phyloP scores from a whole-genome alignment of 2,797 vertebrate genomes.

The Cirrhinus molitorella region DNA sequence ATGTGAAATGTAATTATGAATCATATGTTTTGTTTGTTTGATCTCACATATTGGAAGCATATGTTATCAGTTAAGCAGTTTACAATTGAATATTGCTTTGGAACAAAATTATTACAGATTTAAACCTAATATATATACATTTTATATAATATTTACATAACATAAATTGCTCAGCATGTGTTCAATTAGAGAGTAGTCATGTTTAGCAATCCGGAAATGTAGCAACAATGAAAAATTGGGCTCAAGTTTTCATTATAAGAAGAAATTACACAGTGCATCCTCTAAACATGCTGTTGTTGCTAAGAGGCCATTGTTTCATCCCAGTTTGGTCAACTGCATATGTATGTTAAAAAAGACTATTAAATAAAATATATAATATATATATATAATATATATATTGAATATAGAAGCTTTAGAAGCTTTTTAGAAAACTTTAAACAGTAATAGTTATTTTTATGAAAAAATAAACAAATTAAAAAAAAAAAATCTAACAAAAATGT shows the following conservation, averaged over 20 bases:
- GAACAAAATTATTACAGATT: neutral
- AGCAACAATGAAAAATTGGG: neutral
- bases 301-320: neutral
- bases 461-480: neutral
- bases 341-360: neutral
- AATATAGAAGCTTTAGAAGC: too few species aligned
- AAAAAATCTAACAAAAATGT: neutral
- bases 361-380: too few species aligned
- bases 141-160: neutral
- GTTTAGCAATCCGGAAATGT: neutral
- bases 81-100: neutral
- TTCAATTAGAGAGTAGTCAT: neutral
- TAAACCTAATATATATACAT: neutral
- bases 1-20: too few species aligned
- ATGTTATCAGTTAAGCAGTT: neutral
- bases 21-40: neutral
- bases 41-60: neutral
- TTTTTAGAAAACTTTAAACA: neutral
- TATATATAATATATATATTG: too few species aligned
- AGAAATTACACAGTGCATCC: neutral
- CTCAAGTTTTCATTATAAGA: neutral
- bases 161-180: neutral
- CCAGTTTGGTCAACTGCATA: neutral
- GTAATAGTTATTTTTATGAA: neutral
- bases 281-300: neutral